Evolutionary conservation across 2,113 vertebrate genomes (phyloP).

Genomic region (Rhinolophus ferrumequinum): DNA sequence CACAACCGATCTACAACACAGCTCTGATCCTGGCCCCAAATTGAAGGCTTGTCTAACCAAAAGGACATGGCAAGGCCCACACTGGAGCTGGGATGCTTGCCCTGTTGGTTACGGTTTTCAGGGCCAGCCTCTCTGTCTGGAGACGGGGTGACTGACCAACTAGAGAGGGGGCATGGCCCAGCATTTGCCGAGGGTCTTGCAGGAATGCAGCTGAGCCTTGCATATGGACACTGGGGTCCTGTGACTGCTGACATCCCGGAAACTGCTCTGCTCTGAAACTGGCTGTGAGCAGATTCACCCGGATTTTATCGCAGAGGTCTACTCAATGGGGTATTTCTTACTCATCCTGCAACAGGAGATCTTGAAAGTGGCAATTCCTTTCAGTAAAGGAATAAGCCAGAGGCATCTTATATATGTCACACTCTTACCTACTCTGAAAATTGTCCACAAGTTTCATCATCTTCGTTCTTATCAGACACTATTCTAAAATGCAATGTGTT

Average conservation of each 20-base stretch:
- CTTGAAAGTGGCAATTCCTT: neutral
- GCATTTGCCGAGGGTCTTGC: neutral
- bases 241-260: neutral
- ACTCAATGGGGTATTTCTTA: neutral
- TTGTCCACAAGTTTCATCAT: neutral
- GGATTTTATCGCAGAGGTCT: neutral
- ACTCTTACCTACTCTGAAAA: slow-evolving; percentile 29
- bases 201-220: neutral
- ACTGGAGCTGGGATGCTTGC: neutral
- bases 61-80: neutral
- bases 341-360: neutral
- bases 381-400: neutral
- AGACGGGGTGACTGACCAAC: neutral
- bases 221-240: neutral
- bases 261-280: neutral
- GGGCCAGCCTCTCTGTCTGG: neutral
- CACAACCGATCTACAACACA: neutral
- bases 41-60: neutral
- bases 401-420: neutral
- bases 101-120: neutral
- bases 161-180: neutral
- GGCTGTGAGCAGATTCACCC: neutral
- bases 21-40: neutral
- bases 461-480: slow-evolving; percentile 35
- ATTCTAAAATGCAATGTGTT: neutral